These are phyloP conservation scores for Sebastes itinus DNA, from an alignment of 2,797 vertebrate species.

Conservation along the genomic window DNA sequence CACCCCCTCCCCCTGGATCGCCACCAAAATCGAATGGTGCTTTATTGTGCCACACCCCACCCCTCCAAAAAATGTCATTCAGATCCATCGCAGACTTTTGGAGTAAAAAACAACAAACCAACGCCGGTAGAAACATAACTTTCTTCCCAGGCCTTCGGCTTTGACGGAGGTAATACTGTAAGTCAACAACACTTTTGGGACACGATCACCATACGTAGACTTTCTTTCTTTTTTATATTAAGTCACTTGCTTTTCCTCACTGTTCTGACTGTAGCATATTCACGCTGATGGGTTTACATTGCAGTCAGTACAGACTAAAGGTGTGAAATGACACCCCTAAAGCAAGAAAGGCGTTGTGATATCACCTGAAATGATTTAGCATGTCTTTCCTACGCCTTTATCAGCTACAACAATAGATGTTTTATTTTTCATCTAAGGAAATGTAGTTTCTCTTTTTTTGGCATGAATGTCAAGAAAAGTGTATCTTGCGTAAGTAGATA, in stretches of 20 bases:
- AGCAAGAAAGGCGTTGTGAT: neutral
- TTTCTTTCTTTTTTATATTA: neutral
- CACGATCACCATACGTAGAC: neutral
- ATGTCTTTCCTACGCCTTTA: neutral
- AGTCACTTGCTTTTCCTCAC: neutral
- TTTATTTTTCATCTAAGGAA: neutral
- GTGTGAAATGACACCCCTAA: neutral
- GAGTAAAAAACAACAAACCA: too few relatives aligned
- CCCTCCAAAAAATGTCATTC: too few relatives aligned
- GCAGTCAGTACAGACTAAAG: neutral
- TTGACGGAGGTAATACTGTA: too few relatives aligned
- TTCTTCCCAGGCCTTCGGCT: too few relatives aligned
- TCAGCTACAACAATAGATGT: neutral
- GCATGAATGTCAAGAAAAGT: neutral
- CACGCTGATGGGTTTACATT: neutral
- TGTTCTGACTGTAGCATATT: neutral
- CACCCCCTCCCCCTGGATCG: too few relatives aligned
- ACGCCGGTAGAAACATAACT: too few relatives aligned
- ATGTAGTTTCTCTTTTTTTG: neutral
- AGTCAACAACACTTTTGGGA: too few relatives aligned
- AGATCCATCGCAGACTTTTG: too few relatives aligned
- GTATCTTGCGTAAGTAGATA: neutral
- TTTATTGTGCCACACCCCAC: too few relatives aligned
- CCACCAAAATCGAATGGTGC: too few relatives aligned
- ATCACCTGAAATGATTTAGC: neutral